phyloP scores from a whole-genome alignment of 2,797 vertebrate species.

The Lycodopsis pacificus region DNA sequence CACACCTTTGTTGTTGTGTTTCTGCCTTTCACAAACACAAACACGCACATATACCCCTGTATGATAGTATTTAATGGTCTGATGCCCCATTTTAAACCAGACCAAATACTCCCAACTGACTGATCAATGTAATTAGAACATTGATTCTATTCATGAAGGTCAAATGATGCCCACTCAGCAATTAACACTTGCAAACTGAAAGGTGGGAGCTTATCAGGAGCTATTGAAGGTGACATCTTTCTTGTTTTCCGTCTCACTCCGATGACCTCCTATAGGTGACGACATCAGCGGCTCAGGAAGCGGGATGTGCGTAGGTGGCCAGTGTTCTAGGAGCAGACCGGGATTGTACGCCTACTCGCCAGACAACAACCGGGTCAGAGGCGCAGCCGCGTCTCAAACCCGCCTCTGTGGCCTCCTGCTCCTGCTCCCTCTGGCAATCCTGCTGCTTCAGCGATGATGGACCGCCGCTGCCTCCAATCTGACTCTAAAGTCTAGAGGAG shows the following conservation, averaged over 20 bases:
- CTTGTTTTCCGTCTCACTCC: neutral
- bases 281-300: slow-evolving; percentile 83
- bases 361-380: slow-evolving; percentile 59
- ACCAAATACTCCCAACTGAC: neutral
- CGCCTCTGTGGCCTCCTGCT: slow-evolving; percentile 44
- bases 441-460: slow-evolving; percentile 81
- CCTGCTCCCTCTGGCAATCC: slow-evolving; percentile 58
- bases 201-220: neutral
- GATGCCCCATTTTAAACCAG: neutral
- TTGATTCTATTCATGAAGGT: slow-evolving; percentile 21
- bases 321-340: slow-evolving; percentile 66
- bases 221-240: neutral
- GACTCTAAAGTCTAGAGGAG: slow-evolving; percentile 51
- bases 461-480: slow-evolving; percentile 44
- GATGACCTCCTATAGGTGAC: slow-evolving; percentile 62
- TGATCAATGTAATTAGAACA: slow-evolving; percentile 18
- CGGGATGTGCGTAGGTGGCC: slow-evolving; percentile 71
- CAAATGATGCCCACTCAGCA: neutral
- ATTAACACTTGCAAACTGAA: neutral
- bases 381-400: neutral
- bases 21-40: neutral
- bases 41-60: neutral
- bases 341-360: slow-evolving; percentile 67
- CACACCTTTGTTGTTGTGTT: neutral
- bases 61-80: neutral